Percentiles rank a stretch among this genome's conserved stretches.
Evolutionary conservation across 2,113 vertebrate genomes (phyloP).

Genomic region (Sebastes fasciatus): DNA sequence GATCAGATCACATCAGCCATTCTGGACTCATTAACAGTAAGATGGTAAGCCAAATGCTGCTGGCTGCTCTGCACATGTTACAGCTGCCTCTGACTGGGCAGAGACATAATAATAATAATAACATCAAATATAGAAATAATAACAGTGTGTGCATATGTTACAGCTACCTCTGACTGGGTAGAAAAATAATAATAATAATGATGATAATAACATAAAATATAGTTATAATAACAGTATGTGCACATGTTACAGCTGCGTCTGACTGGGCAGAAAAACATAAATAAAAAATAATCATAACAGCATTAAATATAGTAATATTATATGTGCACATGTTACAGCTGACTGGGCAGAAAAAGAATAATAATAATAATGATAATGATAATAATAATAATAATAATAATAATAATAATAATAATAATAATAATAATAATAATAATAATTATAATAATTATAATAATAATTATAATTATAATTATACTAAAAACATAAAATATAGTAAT

Average conservation of each 20-base stretch:
- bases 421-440: no score
- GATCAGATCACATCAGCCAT: conserved; percentile 64
- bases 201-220: not conserved
- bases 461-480: not conserved
- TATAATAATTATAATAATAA: not conserved
- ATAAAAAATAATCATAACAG: not conserved
- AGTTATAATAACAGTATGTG: not conserved
- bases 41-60: conserved; percentile 44
- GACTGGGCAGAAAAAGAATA: conserved; percentile 1
- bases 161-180: not conserved
- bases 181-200: not conserved
- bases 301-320: not conserved
- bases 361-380: no score
- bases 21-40: conserved; percentile 71
- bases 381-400: no score
- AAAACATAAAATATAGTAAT: not conserved
- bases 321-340: conserved; percentile 56
- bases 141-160: not conserved
- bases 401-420: no score
- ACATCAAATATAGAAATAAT: conserved; percentile 1
- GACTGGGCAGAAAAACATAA: not conserved
- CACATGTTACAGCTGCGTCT: conserved; percentile 51
- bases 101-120: conserved; percentile 13
- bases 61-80: conserved; percentile 67
- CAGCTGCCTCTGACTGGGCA: conserved; percentile 31